Evolutionary conservation across 2,888 invertebrate genomes (phyloP), one percentile per base, ranked within the genome.

Genomic region (Priocnemis perturbator): DNA sequence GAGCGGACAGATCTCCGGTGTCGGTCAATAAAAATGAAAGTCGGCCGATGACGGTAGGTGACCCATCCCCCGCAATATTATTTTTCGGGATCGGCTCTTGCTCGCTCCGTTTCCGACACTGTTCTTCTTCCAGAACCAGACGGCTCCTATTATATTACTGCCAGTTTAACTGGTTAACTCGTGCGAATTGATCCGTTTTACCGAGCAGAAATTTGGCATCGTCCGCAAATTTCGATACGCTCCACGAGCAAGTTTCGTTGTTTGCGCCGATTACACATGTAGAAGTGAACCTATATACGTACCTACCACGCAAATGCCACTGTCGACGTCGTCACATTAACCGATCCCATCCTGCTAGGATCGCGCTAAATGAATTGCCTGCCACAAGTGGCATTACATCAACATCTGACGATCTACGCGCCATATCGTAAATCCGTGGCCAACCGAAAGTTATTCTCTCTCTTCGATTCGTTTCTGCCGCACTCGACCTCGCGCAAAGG

Each of bases 11-110:
- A 78, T 82, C 73, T 69, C 67, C 67, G 65, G 17, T 60, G 37
- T 62, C 67, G 71, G 69, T 69, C 79, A 76, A 79, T 82, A 81
- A 80, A 83, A 81, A 81, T 57, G 79, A 79, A 79, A 81, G 76
- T 80, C 71, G 70, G 58, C 64, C 71, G 76, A 67, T 66, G 59
- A 71, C 68, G 80, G 37, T 37, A 37, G 37, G 37, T 37, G 37
- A 37, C 37, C 37, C 37, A 11, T 9, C 37, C n/a, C 26, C 26
- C 26, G 26, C 7, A 37, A 37, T 37, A 37, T 37, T 11, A 11
- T 3, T 11, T 37, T 37, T 37, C 37, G 7, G 14, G 7, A 11
- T 37, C 11, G 37, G 11, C 37, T 1, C 37, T 3, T 26, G 26
- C 26, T 26, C 26, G 26, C 26, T n/a, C n/a, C n/a, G n/a, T n/a